phyloP scores from a whole-genome alignment of 2,888 invertebrate species.

The Hyles lineata region DNA sequence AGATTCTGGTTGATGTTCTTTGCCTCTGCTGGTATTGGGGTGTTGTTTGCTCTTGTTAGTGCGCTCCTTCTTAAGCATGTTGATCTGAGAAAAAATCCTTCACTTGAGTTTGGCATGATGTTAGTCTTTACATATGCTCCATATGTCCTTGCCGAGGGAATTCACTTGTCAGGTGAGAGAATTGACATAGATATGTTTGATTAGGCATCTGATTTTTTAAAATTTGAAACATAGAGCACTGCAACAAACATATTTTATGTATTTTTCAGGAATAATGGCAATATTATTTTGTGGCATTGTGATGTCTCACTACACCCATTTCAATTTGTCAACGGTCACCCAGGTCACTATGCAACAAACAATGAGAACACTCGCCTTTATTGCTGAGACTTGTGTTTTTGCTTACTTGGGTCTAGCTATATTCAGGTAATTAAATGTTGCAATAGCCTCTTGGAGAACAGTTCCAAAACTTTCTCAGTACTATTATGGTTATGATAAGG shows the following conservation, averaged over 20 bases:
- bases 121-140: constrained; percentile 99
- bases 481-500: too few species aligned
- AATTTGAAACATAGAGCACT: neutral
- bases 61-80: constrained; percentile 97
- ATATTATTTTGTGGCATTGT: constrained; percentile 99
- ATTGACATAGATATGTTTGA: constrained; percentile 1
- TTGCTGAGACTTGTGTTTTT: constrained; percentile 99
- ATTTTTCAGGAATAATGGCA: constrained; percentile 95
- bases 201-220: neutral
- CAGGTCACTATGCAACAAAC: constrained; percentile 99
- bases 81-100: constrained; percentile 98
- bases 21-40: constrained; percentile 98
- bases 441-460: too few species aligned
- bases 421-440: constrained; percentile 68
- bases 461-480: too few species aligned
- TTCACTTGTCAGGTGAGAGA: constrained; percentile 92
- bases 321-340: constrained; percentile 98
- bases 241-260: neutral
- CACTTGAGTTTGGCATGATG: constrained; percentile 99
- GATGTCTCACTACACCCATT: constrained; percentile 99
- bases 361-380: constrained; percentile 98
- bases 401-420: constrained; percentile 98
- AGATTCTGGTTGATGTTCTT: constrained; percentile 99
- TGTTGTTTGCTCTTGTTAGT: constrained; percentile 96
- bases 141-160: constrained; percentile 98